Base-by-base conservation (phyloP, 1,140 invertebrate species). In the Diorhabda carinulata region DNA sequence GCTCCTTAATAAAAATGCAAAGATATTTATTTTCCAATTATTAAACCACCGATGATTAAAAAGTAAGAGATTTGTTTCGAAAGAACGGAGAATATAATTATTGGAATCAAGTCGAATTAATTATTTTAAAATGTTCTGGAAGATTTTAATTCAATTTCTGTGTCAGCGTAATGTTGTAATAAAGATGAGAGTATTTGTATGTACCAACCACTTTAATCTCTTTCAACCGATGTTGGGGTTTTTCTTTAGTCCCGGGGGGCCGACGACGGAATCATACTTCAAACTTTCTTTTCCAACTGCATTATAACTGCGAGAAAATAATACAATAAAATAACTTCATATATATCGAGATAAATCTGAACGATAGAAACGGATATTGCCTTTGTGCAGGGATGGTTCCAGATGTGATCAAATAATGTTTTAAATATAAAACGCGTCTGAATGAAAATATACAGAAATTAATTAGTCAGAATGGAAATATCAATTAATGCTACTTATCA, bases 261-360 rank as follows among this genome's bases (percentile, higher is more conserved):
- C 10, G 47, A 52, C 47, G 47, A 52, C 47, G 52, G 64, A 65
- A 57, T 65, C 52, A 65, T 65, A 65, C 64, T 65, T 65, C 64
- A 65, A 65, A 65, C 64, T 65, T 65, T 57, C 61, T 62, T 71
- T 71, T 63, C 61, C 64, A 65, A 65, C 64, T 65, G 56, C 47
- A 65, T 62, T 62, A 62, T 43, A 62, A 62, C 61, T 43, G 61
- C 42, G 41, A 62, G 9, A 43, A 62, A 62, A 52, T 8, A 62
- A 62, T 10, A 62, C 43, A 43, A 44, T 62, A 10, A 44, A 62
- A 62, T 62, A 62, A 43, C 43, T 62, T 25, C 25, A 25, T 47
- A 62, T 62, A 52, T 52, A 62, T 62, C 43, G 43, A 10, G 61
- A 62, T 62, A 10, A 52, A 52, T 52, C n/a, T 52, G 47, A 8